Evolutionary conservation across 2,888 invertebrate species (phyloP).

Genomic region (Dynastes grantii): DNA sequence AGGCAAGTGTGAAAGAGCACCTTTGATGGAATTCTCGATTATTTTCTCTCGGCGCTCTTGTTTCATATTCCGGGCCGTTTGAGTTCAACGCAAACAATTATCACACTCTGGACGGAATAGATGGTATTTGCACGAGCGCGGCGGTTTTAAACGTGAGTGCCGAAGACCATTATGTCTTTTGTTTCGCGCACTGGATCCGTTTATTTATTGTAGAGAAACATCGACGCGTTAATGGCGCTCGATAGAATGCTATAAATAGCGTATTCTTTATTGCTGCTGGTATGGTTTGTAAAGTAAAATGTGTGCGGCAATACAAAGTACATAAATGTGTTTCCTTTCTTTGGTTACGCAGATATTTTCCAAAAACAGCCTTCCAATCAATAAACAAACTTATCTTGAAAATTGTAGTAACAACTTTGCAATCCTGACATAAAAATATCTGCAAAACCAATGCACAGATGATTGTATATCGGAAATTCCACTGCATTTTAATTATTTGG

Average conservation of each 20-base stretch:
- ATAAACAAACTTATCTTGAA: too few relatives aligned
- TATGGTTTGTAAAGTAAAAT: too few relatives aligned
- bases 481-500: too few relatives aligned
- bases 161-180: slow-evolving; percentile 30
- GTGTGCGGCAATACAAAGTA: too few relatives aligned
- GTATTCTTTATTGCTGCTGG: slow-evolving; percentile 1
- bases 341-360: too few relatives aligned
- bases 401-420: too few relatives aligned
- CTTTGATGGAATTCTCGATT: slow-evolving; percentile 35
- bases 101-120: slow-evolving; percentile 32
- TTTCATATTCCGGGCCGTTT: slow-evolving; percentile 37
- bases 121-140: slow-evolving; percentile 19
- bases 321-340: too few relatives aligned
- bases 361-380: too few relatives aligned
- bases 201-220: slow-evolving; percentile 22
- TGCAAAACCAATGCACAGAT: too few relatives aligned
- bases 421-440: too few relatives aligned
- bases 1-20: slow-evolving; percentile 18
- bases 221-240: slow-evolving; percentile 24
- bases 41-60: slow-evolving; percentile 33
- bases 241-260: slow-evolving; percentile 34
- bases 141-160: slow-evolving; percentile 15
- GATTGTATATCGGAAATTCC: too few relatives aligned
- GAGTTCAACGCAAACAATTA: slow-evolving; percentile 45
- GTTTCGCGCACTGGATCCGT: slow-evolving; percentile 6